phyloP scores from a whole-genome alignment of 2,797 vertebrate genomes.

The Myiotriccus ornatus region DNA sequence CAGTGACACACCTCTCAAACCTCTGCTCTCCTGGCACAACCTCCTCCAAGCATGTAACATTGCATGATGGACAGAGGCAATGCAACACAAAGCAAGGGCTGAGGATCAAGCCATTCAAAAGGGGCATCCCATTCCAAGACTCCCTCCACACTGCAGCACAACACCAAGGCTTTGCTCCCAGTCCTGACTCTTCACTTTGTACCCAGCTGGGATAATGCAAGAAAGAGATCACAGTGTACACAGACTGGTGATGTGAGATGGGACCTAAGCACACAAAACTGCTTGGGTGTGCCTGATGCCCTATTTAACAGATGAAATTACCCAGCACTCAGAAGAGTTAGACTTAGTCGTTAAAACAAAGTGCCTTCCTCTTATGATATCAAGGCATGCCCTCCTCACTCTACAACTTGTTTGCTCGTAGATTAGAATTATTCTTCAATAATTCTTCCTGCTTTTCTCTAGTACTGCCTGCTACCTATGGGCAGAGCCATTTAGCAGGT shows the following conservation, averaged over 20 bases:
- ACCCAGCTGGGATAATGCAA: not conserved
- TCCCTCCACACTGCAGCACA: not conserved
- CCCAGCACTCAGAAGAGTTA: not conserved
- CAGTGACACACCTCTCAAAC: not conserved
- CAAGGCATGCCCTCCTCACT: not conserved
- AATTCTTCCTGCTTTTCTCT: not conserved
- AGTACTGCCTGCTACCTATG: not conserved
- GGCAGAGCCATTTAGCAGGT: not conserved
- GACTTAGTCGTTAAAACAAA: not conserved
- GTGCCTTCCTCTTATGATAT: not conserved
- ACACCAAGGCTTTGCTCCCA: not conserved
- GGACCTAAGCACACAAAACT: not conserved
- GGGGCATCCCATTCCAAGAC: not conserved
- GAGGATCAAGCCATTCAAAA: not conserved
- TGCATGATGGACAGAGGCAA: not conserved
- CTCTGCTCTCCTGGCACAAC: not conserved
- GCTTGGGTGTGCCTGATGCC: not conserved
- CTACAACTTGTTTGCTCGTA: not conserved
- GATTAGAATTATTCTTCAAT: not conserved
- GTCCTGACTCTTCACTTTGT: not conserved
- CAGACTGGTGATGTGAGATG: not conserved
- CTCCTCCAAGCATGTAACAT: rapidly evolving
- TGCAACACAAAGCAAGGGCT: not conserved
- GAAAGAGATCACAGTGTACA: not conserved
- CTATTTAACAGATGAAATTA: not conserved